Evolutionary conservation across 2,888 invertebrate genomes (phyloP).

Genomic region (Drosophila lacicola): DNA sequence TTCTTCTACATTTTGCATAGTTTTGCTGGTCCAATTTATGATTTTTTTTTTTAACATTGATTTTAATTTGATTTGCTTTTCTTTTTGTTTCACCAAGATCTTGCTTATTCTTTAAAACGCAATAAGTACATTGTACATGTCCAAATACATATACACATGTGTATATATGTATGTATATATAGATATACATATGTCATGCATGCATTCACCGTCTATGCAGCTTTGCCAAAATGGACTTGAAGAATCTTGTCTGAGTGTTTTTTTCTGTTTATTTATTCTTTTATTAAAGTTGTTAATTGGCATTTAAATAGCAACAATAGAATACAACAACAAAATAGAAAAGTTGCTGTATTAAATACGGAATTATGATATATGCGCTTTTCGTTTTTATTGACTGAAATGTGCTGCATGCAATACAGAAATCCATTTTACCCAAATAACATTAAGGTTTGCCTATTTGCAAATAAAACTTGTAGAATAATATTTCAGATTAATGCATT

Average conservation of each 20-base stretch:
- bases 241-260: constrained; percentile 8
- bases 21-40: constrained; percentile 70
- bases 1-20: constrained; percentile 25
- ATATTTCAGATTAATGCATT: constrained; percentile 13
- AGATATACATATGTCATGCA: background rate
- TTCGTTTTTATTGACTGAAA: constrained; percentile 15
- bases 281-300: constrained; percentile 26
- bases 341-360: constrained; percentile 11
- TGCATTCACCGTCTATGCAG: constrained; percentile 3
- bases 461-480: constrained; percentile 3
- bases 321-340: constrained; percentile 28
- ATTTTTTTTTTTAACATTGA: constrained; percentile 56
- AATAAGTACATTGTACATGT: constrained; percentile 27
- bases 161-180: constrained; percentile 9
- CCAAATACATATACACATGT: constrained; percentile 4
- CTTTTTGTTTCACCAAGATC: constrained; percentile 16
- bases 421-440: constrained; percentile 37
- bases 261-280: background rate
- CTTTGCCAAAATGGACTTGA: constrained; percentile 7
- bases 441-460: constrained; percentile 28
- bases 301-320: constrained; percentile 37
- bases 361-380: background rate
- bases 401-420: constrained; percentile 2
- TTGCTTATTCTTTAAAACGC: constrained; percentile 37
- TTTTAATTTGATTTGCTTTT: constrained; percentile 61